phyloP scores from a whole-genome alignment of 2,113 vertebrate genomes.

The Peromyscus leucopus region DNA sequence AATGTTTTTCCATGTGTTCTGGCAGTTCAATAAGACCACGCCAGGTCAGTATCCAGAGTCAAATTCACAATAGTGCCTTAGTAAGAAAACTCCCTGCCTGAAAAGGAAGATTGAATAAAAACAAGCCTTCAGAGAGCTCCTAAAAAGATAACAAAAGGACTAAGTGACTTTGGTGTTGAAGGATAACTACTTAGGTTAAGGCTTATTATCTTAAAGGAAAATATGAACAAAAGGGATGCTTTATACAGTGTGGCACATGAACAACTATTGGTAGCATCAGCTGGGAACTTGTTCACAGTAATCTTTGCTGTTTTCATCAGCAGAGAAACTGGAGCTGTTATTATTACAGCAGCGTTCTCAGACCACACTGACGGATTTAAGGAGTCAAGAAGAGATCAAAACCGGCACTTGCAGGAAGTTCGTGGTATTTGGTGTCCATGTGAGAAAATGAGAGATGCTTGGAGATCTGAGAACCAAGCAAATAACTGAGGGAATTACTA shows the following conservation, averaged over 20 bases:
- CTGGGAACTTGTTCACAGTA: background rate
- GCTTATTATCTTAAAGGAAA: slow-evolving; percentile 3
- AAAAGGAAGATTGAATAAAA: background rate
- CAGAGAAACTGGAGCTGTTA: background rate
- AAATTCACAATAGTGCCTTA: background rate
- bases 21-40: background rate
- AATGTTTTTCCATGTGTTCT: background rate
- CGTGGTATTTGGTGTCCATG: background rate
- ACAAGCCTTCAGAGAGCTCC: background rate
- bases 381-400: background rate
- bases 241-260: background rate
- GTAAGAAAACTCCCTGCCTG: background rate
- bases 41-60: background rate
- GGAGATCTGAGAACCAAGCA: slow-evolving; percentile 15
- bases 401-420: background rate
- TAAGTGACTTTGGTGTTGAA: background rate
- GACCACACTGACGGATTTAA: background rate
- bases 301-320: background rate
- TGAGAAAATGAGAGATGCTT: slow-evolving; percentile 16
- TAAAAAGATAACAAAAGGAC: slow-evolving; percentile 12
- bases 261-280: background rate
- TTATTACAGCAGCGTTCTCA: slow-evolving; percentile 18
- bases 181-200: background rate
- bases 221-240: slow-evolving; percentile 25
- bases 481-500: background rate